Percentiles rank a stretch among this genome's conserved stretches.
Conservation (phyloP, 2,113 vertebrate genomes). For the Charadrius vociferus region DNA sequence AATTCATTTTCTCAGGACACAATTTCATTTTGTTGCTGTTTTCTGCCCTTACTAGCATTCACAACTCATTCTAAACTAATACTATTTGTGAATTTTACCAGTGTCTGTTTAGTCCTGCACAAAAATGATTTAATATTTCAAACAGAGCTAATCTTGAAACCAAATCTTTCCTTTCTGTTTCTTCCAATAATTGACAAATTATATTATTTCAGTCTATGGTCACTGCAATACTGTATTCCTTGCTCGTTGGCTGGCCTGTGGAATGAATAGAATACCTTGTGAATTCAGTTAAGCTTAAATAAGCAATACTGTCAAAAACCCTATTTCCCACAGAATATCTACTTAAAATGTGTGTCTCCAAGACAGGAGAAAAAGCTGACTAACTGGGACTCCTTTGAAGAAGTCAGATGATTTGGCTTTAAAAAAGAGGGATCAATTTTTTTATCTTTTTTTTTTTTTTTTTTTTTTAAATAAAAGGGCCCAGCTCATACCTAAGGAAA, state of each 20-base stretch:
- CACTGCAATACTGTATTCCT: neutral
- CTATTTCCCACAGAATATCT: neutral
- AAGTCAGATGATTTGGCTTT: neutral
- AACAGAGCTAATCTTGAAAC: neutral
- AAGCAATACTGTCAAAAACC: neutral
- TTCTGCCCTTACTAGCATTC: neutral
- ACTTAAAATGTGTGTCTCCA: neutral
- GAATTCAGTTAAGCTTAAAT: neutral
- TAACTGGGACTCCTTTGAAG: neutral
- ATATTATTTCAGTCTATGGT: neutral
- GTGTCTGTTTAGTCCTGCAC: neutral
- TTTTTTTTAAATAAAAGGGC: neutral
- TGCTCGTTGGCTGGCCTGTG: neutral
- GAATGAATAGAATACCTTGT: neutral
- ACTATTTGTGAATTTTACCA: neutral
- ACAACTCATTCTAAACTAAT: neutral
- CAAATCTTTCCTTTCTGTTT: neutral
- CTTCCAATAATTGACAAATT: neutral
- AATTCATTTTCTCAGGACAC: neutral
- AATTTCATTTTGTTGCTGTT: neutral
- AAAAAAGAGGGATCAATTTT: neutral
- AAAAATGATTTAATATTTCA: neutral
- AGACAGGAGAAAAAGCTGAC: neutral
- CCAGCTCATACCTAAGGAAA: fast-evolving
- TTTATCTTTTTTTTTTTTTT: neutral